Conservation (phyloP, 2,888 invertebrate genomes). For the Lasioglossum lativentre region DNA sequence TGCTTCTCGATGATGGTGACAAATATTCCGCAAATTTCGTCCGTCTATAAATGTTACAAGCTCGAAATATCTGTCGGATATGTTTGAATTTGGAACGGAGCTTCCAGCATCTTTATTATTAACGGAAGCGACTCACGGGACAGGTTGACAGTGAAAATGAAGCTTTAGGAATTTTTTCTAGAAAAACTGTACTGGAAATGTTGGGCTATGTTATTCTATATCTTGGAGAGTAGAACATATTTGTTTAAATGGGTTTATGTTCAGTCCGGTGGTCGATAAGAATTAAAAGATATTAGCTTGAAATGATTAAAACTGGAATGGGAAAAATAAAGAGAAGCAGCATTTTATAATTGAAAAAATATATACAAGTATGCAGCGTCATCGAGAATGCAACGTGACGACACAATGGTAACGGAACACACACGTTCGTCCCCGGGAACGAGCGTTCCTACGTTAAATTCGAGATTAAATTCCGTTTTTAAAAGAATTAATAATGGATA, state of each 20-base stretch:
- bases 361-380: background rate
- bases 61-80: background rate
- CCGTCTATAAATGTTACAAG: too few species aligned
- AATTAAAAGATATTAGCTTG: background rate
- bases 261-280: background rate
- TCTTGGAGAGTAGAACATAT: background rate
- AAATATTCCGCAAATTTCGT: background rate
- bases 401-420: background rate
- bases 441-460: background rate
- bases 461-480: background rate
- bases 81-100: background rate
- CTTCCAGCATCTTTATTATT: background rate
- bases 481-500: conserved; percentile 10
- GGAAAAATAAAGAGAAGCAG: background rate
- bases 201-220: background rate
- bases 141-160: background rate
- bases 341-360: background rate
- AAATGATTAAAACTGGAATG: background rate
- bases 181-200: background rate
- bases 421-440: background rate
- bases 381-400: background rate
- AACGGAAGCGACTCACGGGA: background rate
- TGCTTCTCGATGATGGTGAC: background rate
- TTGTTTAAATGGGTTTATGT: too few species aligned
- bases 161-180: background rate